These are phyloP conservation scores for Ursus arctos DNA, from an alignment of 2,113 vertebrate genomes.

Conservation along the genomic window DNA sequence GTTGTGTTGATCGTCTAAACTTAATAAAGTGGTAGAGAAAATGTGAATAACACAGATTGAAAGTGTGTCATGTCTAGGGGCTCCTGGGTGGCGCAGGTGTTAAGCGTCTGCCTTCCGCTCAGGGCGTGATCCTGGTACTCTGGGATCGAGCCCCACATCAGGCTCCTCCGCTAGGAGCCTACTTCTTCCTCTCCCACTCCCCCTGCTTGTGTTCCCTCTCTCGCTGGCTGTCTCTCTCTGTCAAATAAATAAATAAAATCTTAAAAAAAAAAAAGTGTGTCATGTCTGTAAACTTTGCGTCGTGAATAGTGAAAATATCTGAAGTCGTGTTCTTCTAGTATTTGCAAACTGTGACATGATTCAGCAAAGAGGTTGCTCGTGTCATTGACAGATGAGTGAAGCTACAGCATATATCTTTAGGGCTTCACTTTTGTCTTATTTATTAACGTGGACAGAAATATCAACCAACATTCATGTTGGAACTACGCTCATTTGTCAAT, in stretches of 20 bases:
- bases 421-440: not conserved
- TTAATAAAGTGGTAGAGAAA: not conserved
- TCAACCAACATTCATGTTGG: not conserved
- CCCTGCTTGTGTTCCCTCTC: too few relatives aligned
- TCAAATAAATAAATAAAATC: too few relatives aligned
- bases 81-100: too few relatives aligned
- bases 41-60: not conserved
- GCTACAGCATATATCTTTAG: not conserved
- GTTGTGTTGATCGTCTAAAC: not conserved
- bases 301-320: not conserved
- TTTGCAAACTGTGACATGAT: not conserved
- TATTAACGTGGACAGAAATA: not conserved
- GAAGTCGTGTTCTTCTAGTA: not conserved
- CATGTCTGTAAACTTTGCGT: not conserved
- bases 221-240: too few relatives aligned
- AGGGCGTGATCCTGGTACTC: too few relatives aligned
- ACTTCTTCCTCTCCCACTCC: too few relatives aligned
- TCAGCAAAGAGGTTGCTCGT: not conserved
- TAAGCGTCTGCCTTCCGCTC: too few relatives aligned
- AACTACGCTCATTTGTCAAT: not conserved
- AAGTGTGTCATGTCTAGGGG: not conserved
- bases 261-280: not conserved
- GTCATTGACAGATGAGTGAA: not conserved
- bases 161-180: too few relatives aligned
- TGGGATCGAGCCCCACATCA: too few relatives aligned